These are phyloP conservation scores for Teleiodes luculella DNA, from an alignment of 2,888 invertebrate genomes.

Conservation along the genomic window DNA sequence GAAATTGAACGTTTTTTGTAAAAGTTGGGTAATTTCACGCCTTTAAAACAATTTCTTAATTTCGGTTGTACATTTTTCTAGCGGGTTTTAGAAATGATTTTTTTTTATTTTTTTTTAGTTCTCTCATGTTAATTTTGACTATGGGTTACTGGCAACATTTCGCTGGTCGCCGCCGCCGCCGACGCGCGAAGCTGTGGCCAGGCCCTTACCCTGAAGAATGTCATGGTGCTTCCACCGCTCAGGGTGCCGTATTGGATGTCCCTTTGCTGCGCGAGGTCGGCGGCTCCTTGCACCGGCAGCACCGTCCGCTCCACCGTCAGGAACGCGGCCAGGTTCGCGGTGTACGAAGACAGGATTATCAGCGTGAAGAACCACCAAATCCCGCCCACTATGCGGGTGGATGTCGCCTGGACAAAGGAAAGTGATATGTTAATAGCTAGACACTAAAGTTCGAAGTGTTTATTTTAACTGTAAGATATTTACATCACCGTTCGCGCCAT, in stretches of 20 bases:
- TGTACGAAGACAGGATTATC: constrained; percentile 98
- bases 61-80: too few species aligned
- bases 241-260: constrained; percentile 96
- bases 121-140: too few species aligned
- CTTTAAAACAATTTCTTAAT: too few species aligned
- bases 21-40: too few species aligned
- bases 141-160: too few species aligned
- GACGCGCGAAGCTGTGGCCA: too few species aligned
- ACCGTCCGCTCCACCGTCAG: constrained; percentile 98
- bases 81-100: too few species aligned
- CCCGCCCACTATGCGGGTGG: constrained; percentile 96
- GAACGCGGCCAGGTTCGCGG: constrained; percentile 98
- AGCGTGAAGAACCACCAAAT: constrained; percentile 99
- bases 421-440: neutral
- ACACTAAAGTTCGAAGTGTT: neutral
- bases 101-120: too few species aligned
- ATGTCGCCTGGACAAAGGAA: constrained; percentile 83
- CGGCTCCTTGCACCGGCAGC: constrained; percentile 96
- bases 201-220: constrained; percentile 94
- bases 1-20: too few species aligned
- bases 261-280: constrained; percentile 95
- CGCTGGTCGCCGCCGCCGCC: too few species aligned
- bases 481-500: too few species aligned
- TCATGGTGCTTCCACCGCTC: constrained; percentile 96
- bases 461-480: too few species aligned